Base-by-base conservation (phyloP, 2,113 vertebrate species). In the Ardeotis arabs region DNA sequence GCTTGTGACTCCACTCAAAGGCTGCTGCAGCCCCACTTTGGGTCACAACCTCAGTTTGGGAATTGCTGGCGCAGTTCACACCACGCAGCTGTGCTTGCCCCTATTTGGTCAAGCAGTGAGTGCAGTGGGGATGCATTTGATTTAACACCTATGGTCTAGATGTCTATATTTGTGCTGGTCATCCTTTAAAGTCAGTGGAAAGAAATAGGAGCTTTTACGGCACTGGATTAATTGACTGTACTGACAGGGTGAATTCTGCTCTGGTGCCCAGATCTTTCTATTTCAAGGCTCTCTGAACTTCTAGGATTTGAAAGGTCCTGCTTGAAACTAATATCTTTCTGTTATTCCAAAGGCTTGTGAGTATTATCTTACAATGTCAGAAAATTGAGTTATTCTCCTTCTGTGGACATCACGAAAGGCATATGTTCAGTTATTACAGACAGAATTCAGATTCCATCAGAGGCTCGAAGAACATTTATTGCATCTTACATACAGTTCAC, bases 51-150 rank as follows among this genome's bases (percentile, higher is more conserved):
- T 29, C 20, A 17, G 12, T 12, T n/a, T 64, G 60, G 84, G 44
- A 44, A 24, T 5, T 44, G 14, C 60, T 92, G 69, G 63, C 0
- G 0, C 37, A 7, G 13, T 29, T 74, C 52, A 44, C 39, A n/a
- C 22, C 24, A 24, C 0, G 0, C 0, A 0, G 18, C 50, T 1
- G 1, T 70, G 19, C 66, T 67, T 52, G 70, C 49, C 59, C 59
- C 41, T 73, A 0, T 21, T n/a, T 94, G 81, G 64, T 50, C 55
- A 44, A 86, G 50, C 58, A 49, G 67, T 11, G 55, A 66, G 55
- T 24, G 29, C 74, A 60, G 18, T 33, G 58, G 56, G n/a, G 16
- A 70, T 72, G 35, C 21, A 60, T 52, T 27, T 89, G 64, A 28
- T 82, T 53, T 27, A 75, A 77, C 23, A 37, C 27, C 47, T 74